Conservation (phyloP, 2,888 invertebrate genomes). For the Aphidius colemani region DNA sequence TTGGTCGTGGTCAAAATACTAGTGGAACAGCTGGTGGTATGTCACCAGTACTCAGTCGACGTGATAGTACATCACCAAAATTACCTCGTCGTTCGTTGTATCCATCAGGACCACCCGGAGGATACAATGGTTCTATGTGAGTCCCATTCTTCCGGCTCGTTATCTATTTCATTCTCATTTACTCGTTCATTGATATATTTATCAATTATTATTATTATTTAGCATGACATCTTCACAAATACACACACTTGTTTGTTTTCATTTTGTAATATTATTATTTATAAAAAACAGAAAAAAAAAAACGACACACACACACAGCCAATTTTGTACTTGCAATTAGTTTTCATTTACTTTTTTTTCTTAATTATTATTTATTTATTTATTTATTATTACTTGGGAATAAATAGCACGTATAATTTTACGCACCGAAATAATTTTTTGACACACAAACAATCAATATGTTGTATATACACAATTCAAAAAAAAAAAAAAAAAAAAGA, state of each 20-base stretch:
- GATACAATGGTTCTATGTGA: conserved; percentile 55
- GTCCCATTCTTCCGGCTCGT: conserved; percentile 54
- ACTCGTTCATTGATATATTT: conserved; percentile 48
- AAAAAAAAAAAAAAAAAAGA: too few relatives aligned
- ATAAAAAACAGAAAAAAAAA: neutral
- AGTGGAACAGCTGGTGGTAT: conserved; percentile 45
- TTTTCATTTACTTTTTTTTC: neutral
- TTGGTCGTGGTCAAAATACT: conserved; percentile 53
- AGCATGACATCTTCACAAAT: too few relatives aligned
- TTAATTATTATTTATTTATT: neutral
- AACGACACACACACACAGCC: conserved; percentile 1
- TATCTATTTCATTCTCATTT: conserved; percentile 49
- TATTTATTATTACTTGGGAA: neutral
- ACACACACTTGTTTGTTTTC: too few relatives aligned
- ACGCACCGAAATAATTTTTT: too few relatives aligned
- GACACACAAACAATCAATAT: too few relatives aligned
- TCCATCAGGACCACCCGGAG: conserved; percentile 46
- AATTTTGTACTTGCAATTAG: too few relatives aligned
- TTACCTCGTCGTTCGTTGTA: conserved; percentile 55
- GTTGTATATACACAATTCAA: too few relatives aligned
- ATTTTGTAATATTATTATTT: too few relatives aligned
- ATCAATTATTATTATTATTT: conserved; percentile 46
- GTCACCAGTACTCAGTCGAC: conserved; percentile 55
- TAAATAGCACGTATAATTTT: too few relatives aligned
- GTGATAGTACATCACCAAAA: conserved; percentile 57